Conservation (phyloP, 2,888 invertebrate genomes). For the Coronaproctus castanopsis region DNA sequence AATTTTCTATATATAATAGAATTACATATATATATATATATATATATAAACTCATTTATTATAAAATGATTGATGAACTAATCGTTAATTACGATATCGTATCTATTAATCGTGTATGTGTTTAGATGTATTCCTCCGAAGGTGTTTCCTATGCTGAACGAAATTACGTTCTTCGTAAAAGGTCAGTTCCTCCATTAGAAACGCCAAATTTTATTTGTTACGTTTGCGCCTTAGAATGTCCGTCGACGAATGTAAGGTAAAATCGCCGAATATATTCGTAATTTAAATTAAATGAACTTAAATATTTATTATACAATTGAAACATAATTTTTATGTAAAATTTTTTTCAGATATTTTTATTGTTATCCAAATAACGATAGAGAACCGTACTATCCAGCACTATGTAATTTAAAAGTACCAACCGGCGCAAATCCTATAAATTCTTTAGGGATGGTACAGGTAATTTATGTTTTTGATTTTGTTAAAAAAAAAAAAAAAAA, state of each 20-base stretch:
- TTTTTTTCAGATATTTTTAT: conserved; percentile 12
- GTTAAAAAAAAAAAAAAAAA: no score
- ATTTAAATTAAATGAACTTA: background rate
- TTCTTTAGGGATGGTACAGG: conserved; percentile 43
- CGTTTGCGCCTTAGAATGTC: conserved; percentile 64
- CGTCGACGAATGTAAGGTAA: conserved; percentile 49
- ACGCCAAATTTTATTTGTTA: conserved; percentile 67
- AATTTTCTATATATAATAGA: no score
- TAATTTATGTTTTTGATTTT: conserved; percentile 14
- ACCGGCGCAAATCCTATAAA: conserved; percentile 73
- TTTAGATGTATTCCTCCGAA: conserved; percentile 34
- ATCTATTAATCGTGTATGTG: no score
- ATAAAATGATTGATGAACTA: no score
- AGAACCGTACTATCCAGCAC: conserved; percentile 78
- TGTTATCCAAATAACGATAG: conserved; percentile 20
- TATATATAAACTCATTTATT: no score
- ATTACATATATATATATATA: no score
- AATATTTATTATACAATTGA: no score
- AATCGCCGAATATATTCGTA: conserved; percentile 28
- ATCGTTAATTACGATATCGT: no score
- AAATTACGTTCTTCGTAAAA: conserved; percentile 58
- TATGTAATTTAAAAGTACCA: conserved; percentile 56
- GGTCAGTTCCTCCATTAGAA: conserved; percentile 42
- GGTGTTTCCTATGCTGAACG: conserved; percentile 56
- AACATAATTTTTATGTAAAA: no score